phyloP scores from a whole-genome alignment of 1,140 invertebrate genomes.

The Melipona quadrifasciata region DNA sequence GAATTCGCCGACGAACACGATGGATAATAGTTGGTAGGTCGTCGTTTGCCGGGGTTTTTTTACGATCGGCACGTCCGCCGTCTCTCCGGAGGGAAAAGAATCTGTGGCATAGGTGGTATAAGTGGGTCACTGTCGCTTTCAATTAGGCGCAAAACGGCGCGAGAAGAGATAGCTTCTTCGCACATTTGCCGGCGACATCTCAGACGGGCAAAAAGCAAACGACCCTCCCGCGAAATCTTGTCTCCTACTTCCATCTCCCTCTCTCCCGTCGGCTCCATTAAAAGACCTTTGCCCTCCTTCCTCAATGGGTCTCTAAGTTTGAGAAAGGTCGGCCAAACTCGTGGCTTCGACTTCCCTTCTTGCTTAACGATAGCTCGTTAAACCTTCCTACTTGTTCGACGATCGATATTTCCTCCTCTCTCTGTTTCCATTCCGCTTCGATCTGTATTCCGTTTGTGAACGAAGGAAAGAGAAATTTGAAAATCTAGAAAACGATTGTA shows the following conservation, averaged over 20 bases:
- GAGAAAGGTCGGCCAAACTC: constrained; percentile 68
- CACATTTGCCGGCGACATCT: constrained; percentile 71
- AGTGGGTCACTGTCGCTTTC: constrained; percentile 73
- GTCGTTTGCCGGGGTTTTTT: constrained; percentile 8
- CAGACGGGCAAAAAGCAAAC: constrained; percentile 72
- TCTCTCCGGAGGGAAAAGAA: constrained; percentile 49
- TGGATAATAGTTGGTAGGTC: constrained; percentile 7
- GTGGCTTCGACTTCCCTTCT: constrained; percentile 51
- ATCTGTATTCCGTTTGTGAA: background rate
- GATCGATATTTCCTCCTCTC: background rate
- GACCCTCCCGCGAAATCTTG: constrained; percentile 59
- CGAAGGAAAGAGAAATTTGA: background rate
- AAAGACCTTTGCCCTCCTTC: constrained; percentile 48
- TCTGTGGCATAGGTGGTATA: constrained; percentile 61
- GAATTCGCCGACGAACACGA: background rate
- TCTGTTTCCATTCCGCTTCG: background rate
- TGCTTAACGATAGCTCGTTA: constrained; percentile 27
- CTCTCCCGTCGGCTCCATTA: constrained; percentile 46
- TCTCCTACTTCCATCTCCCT: constrained; percentile 52
- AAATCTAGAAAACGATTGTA: background rate
- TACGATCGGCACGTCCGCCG: constrained; percentile 1
- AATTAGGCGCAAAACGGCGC: constrained; percentile 61
- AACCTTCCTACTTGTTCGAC: background rate
- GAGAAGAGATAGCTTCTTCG: constrained; percentile 60
- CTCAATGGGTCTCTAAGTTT: constrained; percentile 59